phyloP scores from a whole-genome alignment of 2,888 invertebrate species.

The Eristalis pertinax region DNA sequence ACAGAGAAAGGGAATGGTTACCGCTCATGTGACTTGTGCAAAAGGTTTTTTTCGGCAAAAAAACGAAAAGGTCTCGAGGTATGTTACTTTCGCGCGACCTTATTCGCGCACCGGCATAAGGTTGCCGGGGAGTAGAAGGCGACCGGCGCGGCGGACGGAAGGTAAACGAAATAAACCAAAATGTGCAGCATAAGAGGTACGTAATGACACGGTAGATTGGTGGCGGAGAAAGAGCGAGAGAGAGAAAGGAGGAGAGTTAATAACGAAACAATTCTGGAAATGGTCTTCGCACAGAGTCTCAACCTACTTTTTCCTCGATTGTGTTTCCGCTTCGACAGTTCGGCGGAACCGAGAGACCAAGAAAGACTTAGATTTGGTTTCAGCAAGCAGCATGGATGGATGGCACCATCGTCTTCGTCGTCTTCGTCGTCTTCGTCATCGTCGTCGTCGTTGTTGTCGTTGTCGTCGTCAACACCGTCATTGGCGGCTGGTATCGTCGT shows the following conservation, averaged over 20 bases:
- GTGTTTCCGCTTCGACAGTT: constrained; percentile 61
- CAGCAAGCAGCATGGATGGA: constrained; percentile 42
- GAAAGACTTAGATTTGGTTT: constrained; percentile 63
- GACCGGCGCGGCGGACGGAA: background rate
- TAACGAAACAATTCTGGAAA: constrained; percentile 70
- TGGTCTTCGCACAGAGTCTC: constrained; percentile 68
- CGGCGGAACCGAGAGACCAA: constrained; percentile 32
- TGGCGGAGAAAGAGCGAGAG: background rate
- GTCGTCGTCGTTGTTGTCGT: background rate
- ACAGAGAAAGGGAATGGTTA: background rate
- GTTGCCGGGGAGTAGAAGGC: background rate
- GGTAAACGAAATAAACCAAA: constrained; percentile 41
- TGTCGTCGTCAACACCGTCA: background rate
- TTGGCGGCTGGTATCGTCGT: constrained; percentile 17
- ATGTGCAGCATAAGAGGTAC: constrained; percentile 49
- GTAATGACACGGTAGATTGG: constrained; percentile 39
- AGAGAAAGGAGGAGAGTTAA: constrained; percentile 50
- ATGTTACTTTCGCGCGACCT: constrained; percentile 67
- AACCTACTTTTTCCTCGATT: constrained; percentile 70
- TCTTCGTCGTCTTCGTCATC: background rate
- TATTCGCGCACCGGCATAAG: constrained; percentile 41
- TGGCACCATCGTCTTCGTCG: background rate
- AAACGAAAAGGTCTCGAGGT: constrained; percentile 36
- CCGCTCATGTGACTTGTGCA: constrained; percentile 15
- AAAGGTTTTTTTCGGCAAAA: constrained; percentile 13